Evolutionary conservation across 64 coral and sea anemone genomes (phyloP), one percentile per base, ranked within the genome.

Genomic region (Pocillopora damicornis): DNA sequence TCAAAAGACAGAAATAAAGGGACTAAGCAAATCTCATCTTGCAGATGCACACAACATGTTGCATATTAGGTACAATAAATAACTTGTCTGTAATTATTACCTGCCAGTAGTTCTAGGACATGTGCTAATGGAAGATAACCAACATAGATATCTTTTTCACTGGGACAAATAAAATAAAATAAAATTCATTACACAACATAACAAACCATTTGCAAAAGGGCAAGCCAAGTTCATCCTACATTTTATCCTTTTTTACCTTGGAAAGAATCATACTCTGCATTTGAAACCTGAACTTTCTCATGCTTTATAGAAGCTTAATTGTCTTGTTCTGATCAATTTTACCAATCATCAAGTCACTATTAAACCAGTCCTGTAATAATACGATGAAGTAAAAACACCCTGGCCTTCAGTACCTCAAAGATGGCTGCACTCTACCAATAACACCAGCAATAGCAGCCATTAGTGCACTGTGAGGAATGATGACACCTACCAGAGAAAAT

Each of bases 51-150:
- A 51, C 42, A 51, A 51, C 2, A 51, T 51, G 7, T 51, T 51
- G 42, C 42, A 51, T 51, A 51, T 51, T 51, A 51, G 42, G 42
- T 51, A 51, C 42, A 51, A 51, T 51, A 51, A 51, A 51, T 7
- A 51, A 51, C 42, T 7, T 51, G 42, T 51, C 30, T 51, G 3
- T 51, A 2, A 65, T 17, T 18, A 78, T 69, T 69, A 86, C 58
- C 60, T 74, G 95, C 95, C 26, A 91, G 20, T 15, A 98, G 63
- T 73, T 98, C 95, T 14, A 98, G 77, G 20, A 98, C 92, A 85
- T 98, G 95, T 35, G 95, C 95, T 18, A 98, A 87, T 58, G 95
- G 95, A 35, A 98, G 87, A 87, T 98, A 98, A 42, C 95, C 95
- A 90, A 98, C 92, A 89, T 98, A 98, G 42, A 94, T 38, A 75